Evolutionary conservation across 2,113 vertebrate species (phyloP), one percentile per base, ranked within the genome.

Genomic region (Anoplopoma fimbria): DNA sequence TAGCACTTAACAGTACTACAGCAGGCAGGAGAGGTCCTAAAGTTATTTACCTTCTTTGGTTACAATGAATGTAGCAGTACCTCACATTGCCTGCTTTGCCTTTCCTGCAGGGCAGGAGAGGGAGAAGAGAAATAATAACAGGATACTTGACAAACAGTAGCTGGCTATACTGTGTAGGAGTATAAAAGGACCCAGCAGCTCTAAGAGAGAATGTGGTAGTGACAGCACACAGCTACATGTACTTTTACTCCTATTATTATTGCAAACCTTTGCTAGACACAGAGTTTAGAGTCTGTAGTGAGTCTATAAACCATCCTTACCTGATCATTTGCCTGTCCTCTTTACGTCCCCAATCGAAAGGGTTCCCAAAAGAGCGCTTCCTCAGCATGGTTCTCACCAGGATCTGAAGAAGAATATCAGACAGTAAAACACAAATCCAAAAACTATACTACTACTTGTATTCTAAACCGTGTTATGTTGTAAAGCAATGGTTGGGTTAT

Each of bases 381-480:
- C 98, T 96, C 84, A 99, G 96, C 98, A 99, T 99, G 0, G 98
- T 98, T 92, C 98, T 97, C 62, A 99, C 98, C 92, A 99, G 84
- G 87, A 99, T 99, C 98, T 99, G 91, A 25, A 84, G 38, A 64
- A 61, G 23, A 55, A 45, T 2, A 6, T 15, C 2, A 3, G 57
- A 77, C 15, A 49, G 13, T 23, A 17, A 64, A 4, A 42, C 7
- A 73, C 45, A 29, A 17, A 63, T 55, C 2, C n/a, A 33, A 55
- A 40, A 25, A 25, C 1, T 47, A 34, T 10, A 40, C 21, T 61
- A 27, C 42, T 15, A 33, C 25, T 53, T 34, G 27, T 1, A 61
- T 33, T 40, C 33, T 25, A 6, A 38, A 53, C 4, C 4, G 6
- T 29, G n/a, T 31, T 60, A 9, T 36, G 17, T 27, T 31, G 51